phyloP scores from a whole-genome alignment of 1,140 invertebrate genomes.

The Maconellicoccus hirsutus region DNA sequence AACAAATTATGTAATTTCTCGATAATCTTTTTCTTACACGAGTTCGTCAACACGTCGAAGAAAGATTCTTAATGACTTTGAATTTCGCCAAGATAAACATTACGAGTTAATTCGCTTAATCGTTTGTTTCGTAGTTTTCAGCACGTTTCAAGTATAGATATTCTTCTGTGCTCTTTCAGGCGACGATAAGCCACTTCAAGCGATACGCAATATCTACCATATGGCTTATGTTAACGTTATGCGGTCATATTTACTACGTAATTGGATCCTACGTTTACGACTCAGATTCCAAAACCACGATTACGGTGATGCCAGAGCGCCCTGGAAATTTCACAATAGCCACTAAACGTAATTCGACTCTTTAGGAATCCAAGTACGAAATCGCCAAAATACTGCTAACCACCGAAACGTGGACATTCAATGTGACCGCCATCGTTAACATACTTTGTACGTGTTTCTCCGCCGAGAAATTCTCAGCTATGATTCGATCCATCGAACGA shows the following conservation, averaged over 20 bases:
- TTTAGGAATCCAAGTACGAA: constrained; percentile 5
- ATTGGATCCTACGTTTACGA: background rate
- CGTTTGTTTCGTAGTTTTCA: no score
- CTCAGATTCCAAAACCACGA: background rate
- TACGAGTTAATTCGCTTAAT: no score
- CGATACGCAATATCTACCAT: background rate
- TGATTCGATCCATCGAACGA: background rate
- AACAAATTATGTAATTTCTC: background rate
- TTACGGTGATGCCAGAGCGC: no score
- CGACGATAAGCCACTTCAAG: background rate
- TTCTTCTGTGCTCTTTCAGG: background rate
- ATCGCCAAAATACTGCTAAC: background rate
- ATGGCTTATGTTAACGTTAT: background rate
- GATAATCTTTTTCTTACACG: no score
- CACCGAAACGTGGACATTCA: background rate
- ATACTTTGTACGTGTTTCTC: background rate
- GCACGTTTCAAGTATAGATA: no score
- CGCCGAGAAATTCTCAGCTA: background rate
- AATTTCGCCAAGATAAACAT: no score
- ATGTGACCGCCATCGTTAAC: background rate
- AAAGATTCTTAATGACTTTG: no score
- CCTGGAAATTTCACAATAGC: no score
- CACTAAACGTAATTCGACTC: background rate
- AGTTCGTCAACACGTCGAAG: no score
- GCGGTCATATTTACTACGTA: background rate